These are phyloP conservation scores for Halesus radiatus DNA, from an alignment of 1,140 invertebrate species.

Conservation along the genomic window DNA sequence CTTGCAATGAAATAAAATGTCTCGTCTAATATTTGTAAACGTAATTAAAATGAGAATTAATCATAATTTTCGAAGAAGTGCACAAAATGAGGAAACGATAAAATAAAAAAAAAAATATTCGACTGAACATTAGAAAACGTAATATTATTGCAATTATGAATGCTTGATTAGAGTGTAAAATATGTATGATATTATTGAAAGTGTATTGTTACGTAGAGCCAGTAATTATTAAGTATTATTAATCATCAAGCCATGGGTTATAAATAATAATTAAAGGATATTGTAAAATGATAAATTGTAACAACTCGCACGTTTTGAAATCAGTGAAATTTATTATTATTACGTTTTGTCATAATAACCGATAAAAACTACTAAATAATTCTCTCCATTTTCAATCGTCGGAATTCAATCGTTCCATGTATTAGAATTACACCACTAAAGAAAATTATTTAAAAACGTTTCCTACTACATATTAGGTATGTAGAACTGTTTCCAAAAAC, in stretches of 20 bases:
- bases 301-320: no score
- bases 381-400: no score
- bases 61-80: conserved; percentile 28
- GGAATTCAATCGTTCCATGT: no score
- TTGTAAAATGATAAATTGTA: no score
- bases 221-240: background rate
- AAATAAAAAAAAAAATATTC: conserved; percentile 25
- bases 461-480: background rate
- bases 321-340: no score
- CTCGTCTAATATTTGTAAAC: background rate
- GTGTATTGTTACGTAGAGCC: background rate
- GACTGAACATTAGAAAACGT: conserved; percentile 32
- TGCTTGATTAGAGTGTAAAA: conserved; percentile 15
- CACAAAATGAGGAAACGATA: conserved; percentile 18
- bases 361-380: no score
- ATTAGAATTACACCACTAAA: no score
- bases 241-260: no score
- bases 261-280: no score
- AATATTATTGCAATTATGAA: conserved; percentile 20
- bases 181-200: conserved; percentile 15
- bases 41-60: conserved; percentile 14
- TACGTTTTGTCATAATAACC: no score
- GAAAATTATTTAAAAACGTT: background rate
- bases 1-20: background rate
- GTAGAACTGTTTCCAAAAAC: no score